Percentiles rank a stretch among this genome's conserved stretches.
Evolutionary conservation across 2,888 invertebrate genomes (phyloP).

Genomic region (Amphimallon solstitiale): DNA sequence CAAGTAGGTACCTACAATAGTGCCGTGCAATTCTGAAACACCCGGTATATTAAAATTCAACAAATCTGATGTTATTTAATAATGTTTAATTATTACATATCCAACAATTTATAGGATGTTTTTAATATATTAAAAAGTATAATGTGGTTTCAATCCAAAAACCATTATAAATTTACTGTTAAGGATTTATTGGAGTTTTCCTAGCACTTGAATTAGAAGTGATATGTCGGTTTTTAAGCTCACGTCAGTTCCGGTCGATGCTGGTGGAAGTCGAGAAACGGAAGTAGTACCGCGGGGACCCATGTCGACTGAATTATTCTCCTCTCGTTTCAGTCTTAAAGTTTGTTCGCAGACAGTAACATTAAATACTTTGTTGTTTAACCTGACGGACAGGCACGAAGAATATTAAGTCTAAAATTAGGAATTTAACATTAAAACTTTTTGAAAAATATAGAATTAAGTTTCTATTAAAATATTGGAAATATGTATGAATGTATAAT

Average conservation of each 20-base stretch:
- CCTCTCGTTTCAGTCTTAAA: constrained; percentile 56
- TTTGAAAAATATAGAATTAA: too few relatives aligned
- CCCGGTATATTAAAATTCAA: too few relatives aligned
- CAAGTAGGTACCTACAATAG: too few relatives aligned
- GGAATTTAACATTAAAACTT: background rate
- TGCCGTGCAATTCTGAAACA: too few relatives aligned
- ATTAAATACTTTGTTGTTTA: constrained; percentile 58
- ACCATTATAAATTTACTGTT: constrained; percentile 16
- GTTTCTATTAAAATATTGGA: too few relatives aligned
- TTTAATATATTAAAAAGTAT: too few relatives aligned
- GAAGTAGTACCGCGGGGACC: constrained; percentile 42
- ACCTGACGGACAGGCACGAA: constrained; percentile 45
- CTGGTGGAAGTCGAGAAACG: constrained; percentile 34
- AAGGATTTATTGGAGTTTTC: constrained; percentile 36
- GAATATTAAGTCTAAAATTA: constrained; percentile 44
- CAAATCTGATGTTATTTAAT: too few relatives aligned
- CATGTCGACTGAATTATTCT: constrained; percentile 54
- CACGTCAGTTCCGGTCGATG: constrained; percentile 35
- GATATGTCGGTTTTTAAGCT: constrained; percentile 40
- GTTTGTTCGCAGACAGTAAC: constrained; percentile 54
- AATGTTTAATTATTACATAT: too few relatives aligned
- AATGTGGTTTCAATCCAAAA: too few relatives aligned
- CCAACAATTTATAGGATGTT: too few relatives aligned
- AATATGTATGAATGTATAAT: too few relatives aligned
- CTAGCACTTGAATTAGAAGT: constrained; percentile 29